Conservation (phyloP, 2,888 invertebrate species). For the Parnassius orleans region DNA sequence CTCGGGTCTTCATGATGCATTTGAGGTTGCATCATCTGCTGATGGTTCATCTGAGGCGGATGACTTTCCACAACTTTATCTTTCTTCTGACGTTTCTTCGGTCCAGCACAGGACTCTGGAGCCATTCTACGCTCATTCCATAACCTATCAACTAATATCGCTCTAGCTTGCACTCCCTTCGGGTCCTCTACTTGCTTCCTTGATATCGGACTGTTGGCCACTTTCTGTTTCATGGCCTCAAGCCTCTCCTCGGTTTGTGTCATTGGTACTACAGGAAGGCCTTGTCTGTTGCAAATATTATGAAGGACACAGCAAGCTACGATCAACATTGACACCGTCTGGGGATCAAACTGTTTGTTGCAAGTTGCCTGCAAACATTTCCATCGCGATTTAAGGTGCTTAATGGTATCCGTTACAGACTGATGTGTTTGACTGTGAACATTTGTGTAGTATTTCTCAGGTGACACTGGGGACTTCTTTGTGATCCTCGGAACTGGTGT, state of each 20-base stretch:
- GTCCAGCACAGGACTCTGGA: slow-evolving; percentile 47
- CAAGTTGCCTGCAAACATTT: slow-evolving; percentile 69
- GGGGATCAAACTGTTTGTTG: slow-evolving; percentile 67
- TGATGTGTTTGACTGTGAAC: slow-evolving; percentile 55
- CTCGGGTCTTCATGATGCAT: slow-evolving; percentile 55
- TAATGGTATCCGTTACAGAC: slow-evolving; percentile 57
- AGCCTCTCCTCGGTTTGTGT: slow-evolving; percentile 63
- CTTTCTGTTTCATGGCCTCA: slow-evolving; percentile 70
- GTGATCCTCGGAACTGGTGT: slow-evolving; percentile 68
- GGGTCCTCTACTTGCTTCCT: slow-evolving; percentile 56
- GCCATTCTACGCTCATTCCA: slow-evolving; percentile 60
- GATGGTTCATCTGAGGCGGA: slow-evolving; percentile 34
- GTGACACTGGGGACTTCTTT: slow-evolving; percentile 67
- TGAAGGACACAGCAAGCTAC: slow-evolving; percentile 65
- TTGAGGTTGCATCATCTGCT: slow-evolving; percentile 32
- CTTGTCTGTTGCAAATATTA: slow-evolving; percentile 58
- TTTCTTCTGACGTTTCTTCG: slow-evolving; percentile 63
- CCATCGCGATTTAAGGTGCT: slow-evolving; percentile 69
- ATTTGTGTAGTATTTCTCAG: slow-evolving; percentile 66
- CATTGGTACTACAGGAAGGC: slow-evolving; percentile 53
- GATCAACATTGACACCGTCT: slow-evolving; percentile 58
- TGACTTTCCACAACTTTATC: slow-evolving; percentile 48
- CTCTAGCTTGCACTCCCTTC: slow-evolving; percentile 48
- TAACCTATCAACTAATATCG: slow-evolving; percentile 51
- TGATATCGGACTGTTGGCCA: slow-evolving; percentile 63